Base-by-base conservation (phyloP, 2,113 vertebrate species). In the Trochalopteron elliotii region DNA sequence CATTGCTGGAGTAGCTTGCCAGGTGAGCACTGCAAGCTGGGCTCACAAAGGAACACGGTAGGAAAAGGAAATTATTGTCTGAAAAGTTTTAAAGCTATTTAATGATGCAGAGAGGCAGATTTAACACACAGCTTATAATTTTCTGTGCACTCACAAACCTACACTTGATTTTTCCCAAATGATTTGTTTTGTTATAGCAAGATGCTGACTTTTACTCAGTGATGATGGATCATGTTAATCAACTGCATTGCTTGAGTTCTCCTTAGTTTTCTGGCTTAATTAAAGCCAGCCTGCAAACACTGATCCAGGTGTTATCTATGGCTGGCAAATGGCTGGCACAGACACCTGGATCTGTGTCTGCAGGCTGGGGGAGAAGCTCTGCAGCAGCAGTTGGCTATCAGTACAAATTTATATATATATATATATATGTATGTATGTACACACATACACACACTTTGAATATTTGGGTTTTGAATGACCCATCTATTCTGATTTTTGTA, bases 351-450 rank as follows among this genome's bases (percentile, higher is more conserved):
- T 28, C 37, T 1, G 0, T 15, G 20, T 67, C 37, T 52, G 65
- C 33, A 75, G 42, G 20, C 37, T 64, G 23, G 24, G 45, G 21
- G n/a, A 74, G 31, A n/a, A 37, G 70, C 49, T 84, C 35, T 49
- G 37, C 24, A 82, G 57, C 35, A 78, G 44, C 1, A 4, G 7
- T 15, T 64, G 44, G 14, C 31, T 76, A 10, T 33, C 27, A 31
- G 11, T 25, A 49, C 3, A 37, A 59, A 20, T 44, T 4, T 22
- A 2, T 8, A 2, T 5, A 3, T 19, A 3, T 28, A 12, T 21
- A 2, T 7, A 2, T 4, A 6, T 12, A 7, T 22, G 10, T 4
- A 4, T 16, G 3, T n/a, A 12, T 4, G 15, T 31, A 14, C 12
- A 24, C 27, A 31, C 6, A 31, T 3, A 8, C 2, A 10, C 7